Percentiles rank a stretch among this genome's conserved stretches.
Conservation (phyloP, 2,888 invertebrate species). For the Ferrisia virgata region DNA sequence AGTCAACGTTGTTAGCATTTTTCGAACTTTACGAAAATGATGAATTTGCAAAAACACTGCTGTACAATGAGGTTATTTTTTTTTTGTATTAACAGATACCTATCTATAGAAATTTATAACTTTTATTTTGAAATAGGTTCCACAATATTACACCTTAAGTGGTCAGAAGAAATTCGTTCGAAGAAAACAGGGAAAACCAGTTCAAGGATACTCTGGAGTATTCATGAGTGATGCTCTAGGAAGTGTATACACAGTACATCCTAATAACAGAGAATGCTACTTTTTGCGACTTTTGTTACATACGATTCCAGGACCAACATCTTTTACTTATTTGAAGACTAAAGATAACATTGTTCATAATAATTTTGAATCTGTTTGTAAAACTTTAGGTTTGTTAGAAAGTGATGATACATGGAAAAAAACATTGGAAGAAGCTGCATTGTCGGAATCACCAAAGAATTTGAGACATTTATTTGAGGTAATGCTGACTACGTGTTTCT, state of each 20-base stretch:
- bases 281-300: constrained; percentile 38
- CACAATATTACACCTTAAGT: too few species aligned
- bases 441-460: constrained; percentile 21
- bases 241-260: constrained; percentile 45
- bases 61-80: constrained; percentile 52
- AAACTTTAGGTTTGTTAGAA: constrained; percentile 49
- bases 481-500: constrained; percentile 36
- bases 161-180: too few species aligned
- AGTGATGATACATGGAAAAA: constrained; percentile 42
- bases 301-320: constrained; percentile 32
- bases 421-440: constrained; percentile 30
- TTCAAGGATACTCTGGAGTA: neutral
- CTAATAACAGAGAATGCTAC: constrained; percentile 36
- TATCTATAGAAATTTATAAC: too few species aligned
- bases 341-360: neutral
- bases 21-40: constrained; percentile 52
- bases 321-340: constrained; percentile 33
- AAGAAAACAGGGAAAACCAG: too few species aligned
- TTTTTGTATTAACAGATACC: too few species aligned
- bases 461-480: constrained; percentile 42
- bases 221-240: neutral
- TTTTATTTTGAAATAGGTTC: too few species aligned
- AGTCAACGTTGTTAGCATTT: constrained; percentile 52
- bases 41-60: constrained; percentile 52
- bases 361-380: constrained; percentile 21